Evolutionary conservation across 2,113 vertebrate species (phyloP).

Genomic region (Ameiurus melas): DNA sequence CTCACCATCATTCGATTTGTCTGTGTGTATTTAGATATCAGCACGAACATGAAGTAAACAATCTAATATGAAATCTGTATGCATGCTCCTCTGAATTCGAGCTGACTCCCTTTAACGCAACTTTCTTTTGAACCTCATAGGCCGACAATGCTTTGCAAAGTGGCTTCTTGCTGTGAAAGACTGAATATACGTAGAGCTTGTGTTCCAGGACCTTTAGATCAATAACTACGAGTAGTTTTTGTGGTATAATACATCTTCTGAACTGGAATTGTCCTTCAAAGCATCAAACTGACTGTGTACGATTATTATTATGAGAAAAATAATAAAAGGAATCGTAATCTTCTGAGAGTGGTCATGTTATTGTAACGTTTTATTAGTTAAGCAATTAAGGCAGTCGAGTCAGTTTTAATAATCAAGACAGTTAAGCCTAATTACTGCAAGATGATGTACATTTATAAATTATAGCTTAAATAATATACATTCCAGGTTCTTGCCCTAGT

Average conservation of each 20-base stretch:
- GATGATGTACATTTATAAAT: neutral
- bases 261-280: slow-evolving; percentile 34
- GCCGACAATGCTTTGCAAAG: slow-evolving; percentile 43
- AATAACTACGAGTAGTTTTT: slow-evolving; percentile 33
- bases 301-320: slow-evolving; percentile 45
- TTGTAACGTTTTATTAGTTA: neutral
- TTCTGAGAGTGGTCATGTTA: neutral
- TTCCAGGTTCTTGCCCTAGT: neutral
- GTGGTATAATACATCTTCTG: slow-evolving; percentile 27
- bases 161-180: slow-evolving; percentile 49
- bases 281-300: slow-evolving; percentile 39
- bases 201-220: slow-evolving; percentile 47
- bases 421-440: neutral
- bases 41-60: slow-evolving; percentile 20
- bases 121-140: slow-evolving; percentile 29
- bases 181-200: slow-evolving; percentile 46
- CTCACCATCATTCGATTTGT: neutral
- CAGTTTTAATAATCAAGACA: neutral
- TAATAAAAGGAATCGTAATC: slow-evolving; percentile 13
- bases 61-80: slow-evolving; percentile 25
- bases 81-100: slow-evolving; percentile 45
- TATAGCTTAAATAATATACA: neutral
- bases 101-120: slow-evolving; percentile 50
- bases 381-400: neutral
- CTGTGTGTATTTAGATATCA: neutral